Conservation (phyloP, 1,140 invertebrate genomes). For the Schmidtea mediterranea region DNA sequence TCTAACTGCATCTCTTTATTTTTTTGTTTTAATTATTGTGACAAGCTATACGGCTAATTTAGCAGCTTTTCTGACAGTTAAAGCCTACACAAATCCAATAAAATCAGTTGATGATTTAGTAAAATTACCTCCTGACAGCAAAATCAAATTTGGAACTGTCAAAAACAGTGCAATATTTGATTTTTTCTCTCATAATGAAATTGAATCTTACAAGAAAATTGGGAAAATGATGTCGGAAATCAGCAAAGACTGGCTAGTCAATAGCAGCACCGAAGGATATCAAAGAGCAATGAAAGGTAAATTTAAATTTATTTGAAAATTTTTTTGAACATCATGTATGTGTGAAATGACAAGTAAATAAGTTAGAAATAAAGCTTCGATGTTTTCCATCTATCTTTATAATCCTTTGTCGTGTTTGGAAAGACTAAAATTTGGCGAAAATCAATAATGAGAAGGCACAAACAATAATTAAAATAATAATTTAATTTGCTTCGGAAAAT, state of each 20-base stretch:
- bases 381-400: too few species aligned
- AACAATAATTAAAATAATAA: too few species aligned
- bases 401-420: too few species aligned
- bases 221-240: conserved; percentile 39
- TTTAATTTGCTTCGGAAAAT: too few species aligned
- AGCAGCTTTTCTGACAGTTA: conserved; percentile 23
- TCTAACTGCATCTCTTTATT: conserved; percentile 24
- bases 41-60: conserved; percentile 27
- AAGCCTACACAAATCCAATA: conserved; percentile 20
- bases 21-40: conserved; percentile 24
- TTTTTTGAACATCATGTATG: too few species aligned
- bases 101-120: conserved; percentile 21
- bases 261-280: conserved; percentile 7
- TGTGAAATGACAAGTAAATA: too few species aligned
- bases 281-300: conserved; percentile 1
- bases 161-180: conserved; percentile 16
- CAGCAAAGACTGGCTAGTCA: conserved; percentile 7
- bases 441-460: too few species aligned
- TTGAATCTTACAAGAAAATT: conserved; percentile 67
- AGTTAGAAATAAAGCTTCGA: too few species aligned
- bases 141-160: conserved; percentile 19
- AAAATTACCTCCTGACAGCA: conserved; percentile 15
- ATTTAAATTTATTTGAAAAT: conserved; percentile 42
- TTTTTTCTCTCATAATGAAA: conserved; percentile 39
- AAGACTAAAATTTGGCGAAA: too few species aligned